These are phyloP conservation scores for Thryonomys swinderianus DNA, from an alignment of 2,113 vertebrate species.

Conservation along the genomic window DNA sequence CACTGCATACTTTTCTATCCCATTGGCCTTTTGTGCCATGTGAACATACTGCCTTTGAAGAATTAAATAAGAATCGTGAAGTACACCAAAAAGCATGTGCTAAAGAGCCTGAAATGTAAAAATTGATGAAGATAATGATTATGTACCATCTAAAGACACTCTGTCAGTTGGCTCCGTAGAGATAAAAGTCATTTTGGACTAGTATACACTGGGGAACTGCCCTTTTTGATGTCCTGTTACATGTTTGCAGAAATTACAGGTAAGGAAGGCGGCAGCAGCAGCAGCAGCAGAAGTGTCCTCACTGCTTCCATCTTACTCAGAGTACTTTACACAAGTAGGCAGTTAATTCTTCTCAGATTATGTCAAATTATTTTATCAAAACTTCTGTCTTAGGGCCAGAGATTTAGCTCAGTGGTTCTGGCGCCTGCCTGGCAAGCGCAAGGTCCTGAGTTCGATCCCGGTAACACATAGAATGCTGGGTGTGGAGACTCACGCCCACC, in stretches of 20 bases:
- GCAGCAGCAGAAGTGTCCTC: background rate
- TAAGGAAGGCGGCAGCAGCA: background rate
- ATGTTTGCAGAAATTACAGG: background rate
- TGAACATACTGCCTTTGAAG: constrained; percentile 17
- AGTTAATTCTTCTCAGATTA: background rate
- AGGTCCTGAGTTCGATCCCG: too few species aligned
- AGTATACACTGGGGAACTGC: background rate
- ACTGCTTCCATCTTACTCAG: background rate
- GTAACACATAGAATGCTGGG: too few species aligned
- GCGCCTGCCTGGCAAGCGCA: too few species aligned
- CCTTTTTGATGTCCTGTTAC: background rate
- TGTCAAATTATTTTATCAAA: constrained; percentile 34
- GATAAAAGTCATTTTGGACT: background rate
- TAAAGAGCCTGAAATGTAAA: background rate
- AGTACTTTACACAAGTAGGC: background rate
- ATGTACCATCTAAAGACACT: background rate
- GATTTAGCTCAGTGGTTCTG: too few species aligned
- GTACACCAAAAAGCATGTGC: background rate
- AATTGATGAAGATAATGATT: background rate
- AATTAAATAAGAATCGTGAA: background rate
- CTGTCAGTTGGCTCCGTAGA: constrained; percentile 13
- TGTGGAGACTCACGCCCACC: too few species aligned
- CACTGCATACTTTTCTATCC: constrained; percentile 19
- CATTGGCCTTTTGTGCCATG: background rate
- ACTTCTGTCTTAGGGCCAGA: too few species aligned